Conservation (phyloP, 2,888 invertebrate genomes). For the Polydrusus tereticollis region DNA sequence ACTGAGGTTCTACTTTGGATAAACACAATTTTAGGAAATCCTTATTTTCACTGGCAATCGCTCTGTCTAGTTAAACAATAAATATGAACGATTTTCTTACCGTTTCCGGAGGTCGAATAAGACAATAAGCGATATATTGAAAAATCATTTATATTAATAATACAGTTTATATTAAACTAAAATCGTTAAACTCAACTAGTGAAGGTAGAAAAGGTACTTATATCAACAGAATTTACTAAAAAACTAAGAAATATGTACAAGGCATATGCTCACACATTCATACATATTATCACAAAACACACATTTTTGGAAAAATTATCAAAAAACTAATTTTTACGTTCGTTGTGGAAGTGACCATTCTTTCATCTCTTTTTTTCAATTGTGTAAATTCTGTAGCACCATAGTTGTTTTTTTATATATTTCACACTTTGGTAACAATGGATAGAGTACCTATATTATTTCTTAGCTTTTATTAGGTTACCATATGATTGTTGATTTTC, state of each 20-base stretch:
- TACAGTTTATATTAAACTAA: slow-evolving; percentile 8
- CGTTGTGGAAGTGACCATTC: slow-evolving; percentile 34
- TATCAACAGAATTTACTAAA: slow-evolving; percentile 24
- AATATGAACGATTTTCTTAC: background rate
- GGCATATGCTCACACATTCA: slow-evolving; percentile 18
- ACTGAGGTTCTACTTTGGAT: background rate
- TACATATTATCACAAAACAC: slow-evolving; percentile 6
- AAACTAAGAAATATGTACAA: slow-evolving; percentile 38
- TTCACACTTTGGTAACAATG: background rate
- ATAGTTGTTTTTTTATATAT: slow-evolving; percentile 57
- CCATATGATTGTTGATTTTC: background rate
- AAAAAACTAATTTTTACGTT: slow-evolving; percentile 26
- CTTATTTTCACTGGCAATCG: slow-evolving; percentile 12
- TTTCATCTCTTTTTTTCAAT: slow-evolving; percentile 8
- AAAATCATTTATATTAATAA: background rate
- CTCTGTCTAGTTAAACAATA: slow-evolving; percentile 5
- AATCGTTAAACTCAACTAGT: slow-evolving; percentile 28
- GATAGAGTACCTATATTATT: background rate
- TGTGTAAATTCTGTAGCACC: slow-evolving; percentile 63
- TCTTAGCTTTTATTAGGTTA: background rate
- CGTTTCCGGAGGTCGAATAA: background rate
- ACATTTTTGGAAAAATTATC: slow-evolving; percentile 15
- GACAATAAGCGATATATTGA: background rate
- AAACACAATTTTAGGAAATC: background rate
- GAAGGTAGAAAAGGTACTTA: slow-evolving; percentile 47